A percentile compares a stretch with the other conserved stretches of the same genome.
These are phyloP conservation scores for Drosophila mayaguana DNA, from an alignment of 2,888 invertebrate species.

Conservation along the genomic window DNA sequence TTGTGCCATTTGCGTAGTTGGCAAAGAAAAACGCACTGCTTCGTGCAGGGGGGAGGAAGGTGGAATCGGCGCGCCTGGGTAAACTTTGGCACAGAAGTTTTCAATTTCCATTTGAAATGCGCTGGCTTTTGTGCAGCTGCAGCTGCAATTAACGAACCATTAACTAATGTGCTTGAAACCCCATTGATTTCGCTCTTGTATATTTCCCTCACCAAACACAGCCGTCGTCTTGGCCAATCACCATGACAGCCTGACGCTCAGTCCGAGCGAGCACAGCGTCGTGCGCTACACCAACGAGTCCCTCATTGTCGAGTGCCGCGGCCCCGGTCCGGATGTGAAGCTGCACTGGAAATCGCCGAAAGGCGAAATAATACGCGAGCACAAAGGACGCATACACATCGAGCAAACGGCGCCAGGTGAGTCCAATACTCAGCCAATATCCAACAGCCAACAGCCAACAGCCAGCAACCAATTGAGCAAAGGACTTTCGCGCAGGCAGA, in stretches of 20 bases:
- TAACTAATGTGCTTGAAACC: slow-evolving; percentile 35
- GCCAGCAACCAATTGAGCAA: slow-evolving; percentile 13
- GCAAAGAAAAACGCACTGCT: slow-evolving; percentile 38
- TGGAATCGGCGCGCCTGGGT: slow-evolving; percentile 5
- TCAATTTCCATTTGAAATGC: slow-evolving; percentile 46
- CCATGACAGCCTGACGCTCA: slow-evolving; percentile 81
- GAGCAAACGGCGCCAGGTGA: slow-evolving; percentile 82
- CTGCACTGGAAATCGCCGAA: slow-evolving; percentile 85
- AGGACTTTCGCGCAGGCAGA: slow-evolving; percentile 40
- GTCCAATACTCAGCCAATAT: slow-evolving; percentile 17
- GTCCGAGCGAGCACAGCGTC: slow-evolving; percentile 82
- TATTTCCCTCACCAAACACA: slow-evolving; percentile 36
- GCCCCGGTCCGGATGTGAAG: slow-evolving; percentile 74
- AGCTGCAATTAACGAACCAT: slow-evolving; percentile 61
- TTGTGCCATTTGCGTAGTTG: slow-evolving; percentile 26
- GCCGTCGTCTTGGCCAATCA: slow-evolving; percentile 79
- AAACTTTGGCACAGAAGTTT: slow-evolving; percentile 44
- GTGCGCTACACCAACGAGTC: slow-evolving; percentile 85
- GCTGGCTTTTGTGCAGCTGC: slow-evolving; percentile 22
- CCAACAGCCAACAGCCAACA: neutral
- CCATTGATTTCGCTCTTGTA: slow-evolving; percentile 9
- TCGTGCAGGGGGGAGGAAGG: neutral
- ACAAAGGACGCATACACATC: slow-evolving; percentile 85
- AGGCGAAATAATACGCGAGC: slow-evolving; percentile 83
- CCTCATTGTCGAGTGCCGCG: slow-evolving; percentile 85